Conservation (phyloP, 1,140 invertebrate genomes). For the Antheraea pernyi region DNA sequence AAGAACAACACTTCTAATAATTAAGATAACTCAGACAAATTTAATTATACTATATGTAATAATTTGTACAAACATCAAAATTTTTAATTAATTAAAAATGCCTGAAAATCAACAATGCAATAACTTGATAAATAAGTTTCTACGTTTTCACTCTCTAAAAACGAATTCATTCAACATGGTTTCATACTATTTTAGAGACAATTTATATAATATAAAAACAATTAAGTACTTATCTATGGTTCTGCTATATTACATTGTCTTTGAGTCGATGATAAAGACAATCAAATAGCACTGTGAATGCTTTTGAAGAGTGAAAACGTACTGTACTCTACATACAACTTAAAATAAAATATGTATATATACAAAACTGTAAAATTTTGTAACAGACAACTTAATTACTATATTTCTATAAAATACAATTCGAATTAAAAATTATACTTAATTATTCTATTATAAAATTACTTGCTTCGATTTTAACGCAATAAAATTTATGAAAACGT, state of each 20-base stretch:
- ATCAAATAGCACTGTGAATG: not conserved
- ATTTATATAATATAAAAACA: too few relatives aligned
- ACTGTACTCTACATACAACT: not conserved
- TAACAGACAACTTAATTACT: not conserved
- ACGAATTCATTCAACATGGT: not conserved
- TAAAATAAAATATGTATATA: not conserved
- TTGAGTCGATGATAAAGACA: not conserved
- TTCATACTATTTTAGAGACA: not conserved
- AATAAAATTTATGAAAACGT: constrained; percentile 18
- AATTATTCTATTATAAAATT: too few relatives aligned
- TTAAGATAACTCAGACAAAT: constrained; percentile 10
- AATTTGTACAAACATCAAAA: constrained; percentile 21
- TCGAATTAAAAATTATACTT: not conserved
- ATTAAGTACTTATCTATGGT: too few relatives aligned
- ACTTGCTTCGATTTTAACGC: not conserved
- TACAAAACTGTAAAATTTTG: not conserved
- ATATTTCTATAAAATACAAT: not conserved
- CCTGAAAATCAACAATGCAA: not conserved
- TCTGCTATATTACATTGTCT: too few relatives aligned
- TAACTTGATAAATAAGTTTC: not conserved
- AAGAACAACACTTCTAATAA: not conserved
- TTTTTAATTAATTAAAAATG: not conserved
- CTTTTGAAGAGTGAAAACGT: not conserved
- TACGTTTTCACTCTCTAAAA: not conserved
- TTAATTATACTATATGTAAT: constrained; percentile 10